Base-by-base conservation (phyloP, 2,113 vertebrate species). In the Takifugu flavidus region DNA sequence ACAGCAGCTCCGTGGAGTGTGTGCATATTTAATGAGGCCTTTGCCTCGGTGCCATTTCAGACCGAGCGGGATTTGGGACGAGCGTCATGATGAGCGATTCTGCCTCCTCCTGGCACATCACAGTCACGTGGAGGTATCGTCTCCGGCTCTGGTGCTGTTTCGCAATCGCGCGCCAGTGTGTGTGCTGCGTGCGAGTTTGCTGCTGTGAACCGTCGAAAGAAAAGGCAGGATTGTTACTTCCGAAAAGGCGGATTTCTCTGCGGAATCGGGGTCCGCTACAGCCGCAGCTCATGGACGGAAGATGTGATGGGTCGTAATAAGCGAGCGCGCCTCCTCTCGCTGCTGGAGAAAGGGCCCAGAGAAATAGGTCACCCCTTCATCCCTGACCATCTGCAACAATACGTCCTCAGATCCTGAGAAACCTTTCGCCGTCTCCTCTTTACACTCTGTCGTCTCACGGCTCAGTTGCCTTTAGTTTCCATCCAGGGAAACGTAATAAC, bases 1-100 rank as follows among this genome's bases (percentile, higher is more conserved):
- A 79, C 68, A 64, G 61, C 55, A 46, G 53, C 66, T 79, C 43
- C 44, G 62, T 65, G 31, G 4, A 56, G 45, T 56, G 61, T 45
- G 67, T 87, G 75, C 65, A 87, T 85, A 74, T 82, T 88, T 85
- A 78, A 84, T 77, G 51, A 74, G 59, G 47, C 62, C 52, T 63
- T 53, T 58, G 70, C 76, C 77, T 79, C 55, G 4, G 60, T 61
- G 55, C 42, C 26, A 69, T 68, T 61, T 72, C 49, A 51, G 68
- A 60, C 47, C 53, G 71, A 65, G 65, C 65, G 26, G 28, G 56
- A 70, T 70, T 74, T 64, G 58, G 77, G 62, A 61, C 53, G 45
- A 14, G 67, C 70, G 79, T 82, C 82, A 69, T 77, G 59, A 75
- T 87, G 82, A 83, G 52, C 68, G 83, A 88, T 78, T 54, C 74